Evolutionary conservation across 2,888 invertebrate species (phyloP).

Genomic region (Brassicogethes aeneus): DNA sequence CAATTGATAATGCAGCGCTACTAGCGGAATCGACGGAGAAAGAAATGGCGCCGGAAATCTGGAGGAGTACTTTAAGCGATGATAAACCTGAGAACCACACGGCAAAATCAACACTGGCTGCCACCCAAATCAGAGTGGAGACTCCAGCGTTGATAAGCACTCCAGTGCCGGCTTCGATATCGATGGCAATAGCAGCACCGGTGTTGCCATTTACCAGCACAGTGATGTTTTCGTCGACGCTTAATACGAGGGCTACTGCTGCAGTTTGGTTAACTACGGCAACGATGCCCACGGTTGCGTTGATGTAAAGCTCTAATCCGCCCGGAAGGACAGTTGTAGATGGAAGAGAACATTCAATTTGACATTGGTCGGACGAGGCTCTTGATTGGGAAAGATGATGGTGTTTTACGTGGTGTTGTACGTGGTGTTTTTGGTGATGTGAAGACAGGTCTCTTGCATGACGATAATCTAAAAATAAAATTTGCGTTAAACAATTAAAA

Average conservation of each 20-base stretch:
- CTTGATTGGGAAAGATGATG: background rate
- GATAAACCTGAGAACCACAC: conserved; percentile 11
- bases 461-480: background rate
- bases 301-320: conserved; percentile 11
- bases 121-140: conserved; percentile 11
- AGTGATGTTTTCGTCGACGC: conserved; percentile 11
- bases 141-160: conserved; percentile 13
- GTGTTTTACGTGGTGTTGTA: conserved; percentile 1
- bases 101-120: conserved; percentile 10
- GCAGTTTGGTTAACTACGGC: conserved; percentile 15
- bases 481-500: background rate
- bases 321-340: conserved; percentile 2
- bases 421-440: conserved; percentile 5
- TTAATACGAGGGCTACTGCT: conserved; percentile 14
- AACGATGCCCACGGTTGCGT: conserved; percentile 11
- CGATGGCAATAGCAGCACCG: conserved; percentile 14
- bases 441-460: conserved; percentile 1
- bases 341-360: conserved; percentile 6
- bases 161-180: conserved; percentile 12
- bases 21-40: conserved; percentile 11
- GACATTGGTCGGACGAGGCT: background rate
- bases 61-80: conserved; percentile 11
- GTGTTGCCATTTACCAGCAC: conserved; percentile 12
- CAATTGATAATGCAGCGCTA: conserved; percentile 3
- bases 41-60: conserved; percentile 10